Conservation (phyloP, 92 coral and sea anemone species). For the Pocillopora grandis region DNA sequence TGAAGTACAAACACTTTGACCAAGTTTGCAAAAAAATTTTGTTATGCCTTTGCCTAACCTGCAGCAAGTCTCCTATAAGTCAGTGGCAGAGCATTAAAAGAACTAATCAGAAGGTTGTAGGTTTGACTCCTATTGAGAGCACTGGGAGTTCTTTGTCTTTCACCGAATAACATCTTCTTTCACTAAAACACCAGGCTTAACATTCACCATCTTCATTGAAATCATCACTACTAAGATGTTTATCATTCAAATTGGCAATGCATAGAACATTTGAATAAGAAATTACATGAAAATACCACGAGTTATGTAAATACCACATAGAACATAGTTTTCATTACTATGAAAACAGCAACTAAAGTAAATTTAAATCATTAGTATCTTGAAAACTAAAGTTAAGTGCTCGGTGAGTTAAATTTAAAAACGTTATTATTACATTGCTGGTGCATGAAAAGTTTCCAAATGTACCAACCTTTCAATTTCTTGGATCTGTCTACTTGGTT, state of each 20-base stretch:
- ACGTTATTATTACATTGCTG: conserved; percentile 10
- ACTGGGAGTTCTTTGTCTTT: no score
- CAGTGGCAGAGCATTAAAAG: no score
- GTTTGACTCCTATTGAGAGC: no score
- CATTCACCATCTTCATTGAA: background rate
- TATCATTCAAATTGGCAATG: background rate
- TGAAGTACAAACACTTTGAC: no score
- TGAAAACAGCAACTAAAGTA: background rate
- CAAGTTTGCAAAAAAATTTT: no score
- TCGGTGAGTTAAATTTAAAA: background rate
- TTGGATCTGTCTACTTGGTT: conserved; percentile 62
- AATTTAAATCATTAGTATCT: background rate
- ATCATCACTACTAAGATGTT: background rate
- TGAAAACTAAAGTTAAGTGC: background rate
- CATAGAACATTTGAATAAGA: background rate
- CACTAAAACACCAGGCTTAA: no score
- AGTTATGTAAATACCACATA: background rate
- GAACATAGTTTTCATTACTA: background rate
- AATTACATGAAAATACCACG: background rate
- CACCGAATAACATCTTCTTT: no score
- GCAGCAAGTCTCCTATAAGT: no score
- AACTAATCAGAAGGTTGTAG: no score
- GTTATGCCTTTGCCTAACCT: no score
- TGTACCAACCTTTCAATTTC: conserved; percentile 61
- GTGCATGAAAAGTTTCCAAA: conserved; percentile 4